Conservation (phyloP, 2,888 invertebrate genomes). For the Eupithecia insigniata region DNA sequence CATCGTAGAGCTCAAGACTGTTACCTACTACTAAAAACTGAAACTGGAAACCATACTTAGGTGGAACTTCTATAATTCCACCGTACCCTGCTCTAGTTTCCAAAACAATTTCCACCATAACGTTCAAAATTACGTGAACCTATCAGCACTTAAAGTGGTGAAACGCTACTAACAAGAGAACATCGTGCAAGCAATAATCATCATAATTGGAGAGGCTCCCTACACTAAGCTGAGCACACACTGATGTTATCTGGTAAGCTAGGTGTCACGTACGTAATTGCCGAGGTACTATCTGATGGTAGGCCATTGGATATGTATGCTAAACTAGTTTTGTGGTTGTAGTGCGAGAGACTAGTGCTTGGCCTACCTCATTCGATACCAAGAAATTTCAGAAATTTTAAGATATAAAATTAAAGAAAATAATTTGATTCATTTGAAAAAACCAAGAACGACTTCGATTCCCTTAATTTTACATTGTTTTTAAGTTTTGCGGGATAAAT, state of each 20-base stretch:
- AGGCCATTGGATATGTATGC: conserved; percentile 69
- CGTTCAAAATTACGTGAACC: conserved; percentile 12
- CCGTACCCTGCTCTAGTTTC: not conserved
- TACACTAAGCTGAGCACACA: conserved; percentile 55
- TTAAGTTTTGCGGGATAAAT: too few species aligned
- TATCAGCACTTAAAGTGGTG: conserved; percentile 24
- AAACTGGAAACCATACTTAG: too few species aligned
- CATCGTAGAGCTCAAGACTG: too few species aligned
- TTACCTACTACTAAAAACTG: too few species aligned
- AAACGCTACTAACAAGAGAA: conserved; percentile 17
- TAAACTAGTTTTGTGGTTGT: conserved; percentile 67
- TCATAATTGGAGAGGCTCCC: conserved; percentile 72
- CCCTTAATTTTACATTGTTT: too few species aligned
- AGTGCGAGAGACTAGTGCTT: not conserved
- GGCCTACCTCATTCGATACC: conserved; percentile 1
- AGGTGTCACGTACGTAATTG: conserved; percentile 84
- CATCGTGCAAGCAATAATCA: conserved; percentile 39
- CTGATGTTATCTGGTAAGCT: conserved; percentile 60
- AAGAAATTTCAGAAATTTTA: too few species aligned
- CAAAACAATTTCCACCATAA: conserved; percentile 5
- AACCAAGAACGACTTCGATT: too few species aligned
- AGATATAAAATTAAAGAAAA: too few species aligned
- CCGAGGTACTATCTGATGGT: conserved; percentile 66
- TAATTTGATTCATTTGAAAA: too few species aligned
- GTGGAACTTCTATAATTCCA: too few species aligned